A percentile compares a stretch with the other conserved stretches of the same genome.
Evolutionary conservation across 2,113 vertebrate species (phyloP).

Genomic region (Ptilorrhoa leucosticta): DNA sequence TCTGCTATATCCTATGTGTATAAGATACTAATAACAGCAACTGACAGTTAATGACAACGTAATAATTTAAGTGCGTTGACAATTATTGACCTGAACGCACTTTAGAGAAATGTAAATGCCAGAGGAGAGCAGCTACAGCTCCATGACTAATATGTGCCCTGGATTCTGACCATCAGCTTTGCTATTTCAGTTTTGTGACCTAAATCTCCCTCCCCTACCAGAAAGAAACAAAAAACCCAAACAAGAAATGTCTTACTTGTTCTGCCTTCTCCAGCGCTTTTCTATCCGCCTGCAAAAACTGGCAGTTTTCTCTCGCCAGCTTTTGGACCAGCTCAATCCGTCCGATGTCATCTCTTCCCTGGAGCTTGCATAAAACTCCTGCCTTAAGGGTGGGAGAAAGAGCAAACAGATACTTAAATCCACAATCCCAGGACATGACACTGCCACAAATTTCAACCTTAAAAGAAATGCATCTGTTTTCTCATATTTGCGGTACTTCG

Average conservation of each 20-base stretch:
- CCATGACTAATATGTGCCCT: conserved; percentile 14
- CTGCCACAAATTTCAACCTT: conserved; percentile 23
- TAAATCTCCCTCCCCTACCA: conserved; percentile 12
- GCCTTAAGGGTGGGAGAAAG: conserved; percentile 87
- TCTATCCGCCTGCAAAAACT: conserved; percentile 82
- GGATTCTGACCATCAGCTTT: conserved; percentile 39
- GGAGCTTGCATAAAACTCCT: conserved; percentile 85
- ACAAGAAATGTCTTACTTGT: conserved; percentile 79
- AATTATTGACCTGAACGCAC: not conserved
- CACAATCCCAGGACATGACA: conserved; percentile 94
- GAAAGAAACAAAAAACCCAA: conserved; percentile 2
- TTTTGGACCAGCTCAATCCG: conserved; percentile 90
- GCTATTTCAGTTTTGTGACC: conserved; percentile 29
- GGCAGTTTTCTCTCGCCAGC: conserved; percentile 88
- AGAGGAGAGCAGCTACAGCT: conserved; percentile 8
- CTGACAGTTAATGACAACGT: conserved; percentile 2
- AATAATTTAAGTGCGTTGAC: not conserved
- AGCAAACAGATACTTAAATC: conserved; percentile 91
- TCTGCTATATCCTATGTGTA: not conserved
- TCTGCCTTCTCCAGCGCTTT: conserved; percentile 75
- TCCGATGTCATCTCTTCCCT: conserved; percentile 86
- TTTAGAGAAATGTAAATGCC: conserved; percentile 16
- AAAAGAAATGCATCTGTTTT: conserved; percentile 56
- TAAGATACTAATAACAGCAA: not conserved
- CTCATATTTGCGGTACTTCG: conserved; percentile 1